These are phyloP conservation scores for Atta cephalotes DNA, from an alignment of 1,140 invertebrate species.

Conservation along the genomic window DNA sequence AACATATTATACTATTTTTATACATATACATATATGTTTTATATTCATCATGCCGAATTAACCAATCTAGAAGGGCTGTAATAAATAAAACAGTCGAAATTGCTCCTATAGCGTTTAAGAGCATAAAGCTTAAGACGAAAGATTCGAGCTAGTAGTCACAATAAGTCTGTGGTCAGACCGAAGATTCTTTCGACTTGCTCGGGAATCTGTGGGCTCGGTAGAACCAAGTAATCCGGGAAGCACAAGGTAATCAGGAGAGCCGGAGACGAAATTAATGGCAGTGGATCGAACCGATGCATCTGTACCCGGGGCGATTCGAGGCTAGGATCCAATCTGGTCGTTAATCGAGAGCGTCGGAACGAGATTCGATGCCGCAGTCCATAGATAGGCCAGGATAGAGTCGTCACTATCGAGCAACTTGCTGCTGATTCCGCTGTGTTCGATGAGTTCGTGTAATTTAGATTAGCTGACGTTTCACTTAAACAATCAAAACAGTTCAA, in stretches of 20 bases:
- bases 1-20: background rate
- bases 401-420: conserved; percentile 33
- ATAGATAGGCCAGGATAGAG: conserved; percentile 63
- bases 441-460: conserved; percentile 44
- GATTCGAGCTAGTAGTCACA: conserved; percentile 52
- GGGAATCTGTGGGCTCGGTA: conserved; percentile 40
- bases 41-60: background rate
- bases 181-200: conserved; percentile 66
- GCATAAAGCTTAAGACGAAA: conserved; percentile 17
- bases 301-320: conserved; percentile 73
- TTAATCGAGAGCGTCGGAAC: conserved; percentile 76
- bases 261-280: conserved; percentile 76
- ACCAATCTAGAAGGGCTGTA: background rate
- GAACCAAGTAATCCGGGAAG: conserved; percentile 70
- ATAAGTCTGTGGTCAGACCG: conserved; percentile 68
- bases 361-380: conserved; percentile 62
- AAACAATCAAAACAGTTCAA: conserved; percentile 24
- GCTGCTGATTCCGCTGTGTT: conserved; percentile 36
- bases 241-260: conserved; percentile 75
- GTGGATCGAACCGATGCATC: conserved; percentile 77
- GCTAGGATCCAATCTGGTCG: conserved; percentile 77
- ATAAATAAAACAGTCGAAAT: background rate
- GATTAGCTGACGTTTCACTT: conserved; percentile 34
- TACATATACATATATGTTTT: background rate
- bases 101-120: conserved; percentile 15